Evolutionary conservation across 2,113 vertebrate species (phyloP).

Genomic region (Calidris pygmaea): DNA sequence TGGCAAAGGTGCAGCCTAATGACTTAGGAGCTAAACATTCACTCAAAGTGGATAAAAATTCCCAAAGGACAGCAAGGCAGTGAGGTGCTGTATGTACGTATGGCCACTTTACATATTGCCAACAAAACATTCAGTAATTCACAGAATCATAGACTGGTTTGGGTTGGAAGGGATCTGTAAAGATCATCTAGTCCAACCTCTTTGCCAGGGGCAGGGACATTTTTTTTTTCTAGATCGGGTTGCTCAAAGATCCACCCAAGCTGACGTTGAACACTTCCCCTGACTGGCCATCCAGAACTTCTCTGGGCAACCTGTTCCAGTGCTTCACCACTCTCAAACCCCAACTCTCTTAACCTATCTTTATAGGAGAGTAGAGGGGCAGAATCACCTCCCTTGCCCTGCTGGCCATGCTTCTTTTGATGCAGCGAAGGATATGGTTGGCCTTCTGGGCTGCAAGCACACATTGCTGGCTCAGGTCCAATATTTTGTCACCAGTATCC

Average conservation of each 20-base stretch:
- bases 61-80: not conserved
- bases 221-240: not conserved
- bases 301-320: not conserved
- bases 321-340: not conserved
- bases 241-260: not conserved
- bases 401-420: not conserved
- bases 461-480: not conserved
- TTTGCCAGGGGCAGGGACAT: not conserved
- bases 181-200: not conserved
- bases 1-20: not conserved
- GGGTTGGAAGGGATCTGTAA: not conserved
- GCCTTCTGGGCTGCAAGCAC: not conserved
- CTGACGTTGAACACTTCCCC: not conserved
- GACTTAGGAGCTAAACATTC: not conserved
- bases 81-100: not conserved
- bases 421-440: not conserved
- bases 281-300: not conserved
- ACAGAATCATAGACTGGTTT: not conserved
- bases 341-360: not conserved
- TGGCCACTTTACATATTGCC: not conserved
- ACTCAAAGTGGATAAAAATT: not conserved
- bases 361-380: fast-evolving
- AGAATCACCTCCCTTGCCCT: not conserved
- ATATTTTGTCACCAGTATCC: not conserved
- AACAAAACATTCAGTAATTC: not conserved